Percentiles rank a stretch among this genome's conserved stretches.
These are phyloP conservation scores for Sinocyclocheilus grahami DNA, from an alignment of 2,113 vertebrate species.

Conservation along the genomic window DNA sequence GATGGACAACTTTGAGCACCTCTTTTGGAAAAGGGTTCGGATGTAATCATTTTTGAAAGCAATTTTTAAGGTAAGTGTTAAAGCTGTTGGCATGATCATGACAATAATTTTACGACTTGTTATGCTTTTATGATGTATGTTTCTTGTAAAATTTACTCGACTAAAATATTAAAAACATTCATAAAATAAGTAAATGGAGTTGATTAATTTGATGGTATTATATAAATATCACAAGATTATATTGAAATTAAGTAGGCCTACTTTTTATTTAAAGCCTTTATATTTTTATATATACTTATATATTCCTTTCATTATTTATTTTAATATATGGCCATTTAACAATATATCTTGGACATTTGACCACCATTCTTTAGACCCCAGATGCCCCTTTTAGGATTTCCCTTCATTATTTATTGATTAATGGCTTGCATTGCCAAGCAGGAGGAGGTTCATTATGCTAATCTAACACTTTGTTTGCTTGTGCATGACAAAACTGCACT, in stretches of 20 bases:
- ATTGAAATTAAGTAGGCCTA: too few relatives aligned
- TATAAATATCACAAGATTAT: too few relatives aligned
- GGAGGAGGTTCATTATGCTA: background rate
- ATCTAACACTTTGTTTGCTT: background rate
- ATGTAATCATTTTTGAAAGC: background rate
- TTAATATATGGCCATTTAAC: background rate
- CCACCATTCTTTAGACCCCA: background rate
- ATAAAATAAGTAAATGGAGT: background rate
- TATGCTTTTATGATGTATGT: background rate
- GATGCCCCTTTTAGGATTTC: slow-evolving; percentile 16
- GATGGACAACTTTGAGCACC: background rate
- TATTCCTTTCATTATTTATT: background rate
- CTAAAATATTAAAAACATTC: background rate
- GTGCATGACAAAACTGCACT: too few relatives aligned
- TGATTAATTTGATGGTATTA: background rate
- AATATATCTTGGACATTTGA: background rate
- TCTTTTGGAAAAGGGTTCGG: background rate
- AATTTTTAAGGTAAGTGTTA: slow-evolving; percentile 9
- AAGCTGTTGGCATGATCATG: background rate
- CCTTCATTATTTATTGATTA: slow-evolving; percentile 17
- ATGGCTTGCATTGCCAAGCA: background rate
- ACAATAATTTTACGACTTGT: background rate
- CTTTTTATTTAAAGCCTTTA: too few relatives aligned
- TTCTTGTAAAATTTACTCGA: background rate
- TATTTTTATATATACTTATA: background rate